Conservation (phyloP, 2,113 vertebrate species). For the Piprites chloris region DNA sequence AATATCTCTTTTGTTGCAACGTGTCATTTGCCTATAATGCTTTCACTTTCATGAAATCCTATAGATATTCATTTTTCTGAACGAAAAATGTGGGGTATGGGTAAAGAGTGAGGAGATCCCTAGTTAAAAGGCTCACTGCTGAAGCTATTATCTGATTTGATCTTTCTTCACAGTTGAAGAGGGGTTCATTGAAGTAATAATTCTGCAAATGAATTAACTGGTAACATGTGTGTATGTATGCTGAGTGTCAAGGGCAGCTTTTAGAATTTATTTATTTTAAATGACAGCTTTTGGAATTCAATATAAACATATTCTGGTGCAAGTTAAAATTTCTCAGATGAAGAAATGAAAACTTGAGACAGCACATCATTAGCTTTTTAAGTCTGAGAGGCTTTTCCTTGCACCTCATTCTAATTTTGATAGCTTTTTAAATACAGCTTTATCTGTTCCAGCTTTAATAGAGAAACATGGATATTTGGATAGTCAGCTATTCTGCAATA, state of each 20-base stretch:
- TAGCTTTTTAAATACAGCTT: background rate
- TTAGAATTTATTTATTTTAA: constrained; percentile 48
- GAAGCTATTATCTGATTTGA: background rate
- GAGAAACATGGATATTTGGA: background rate
- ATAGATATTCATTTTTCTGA: background rate
- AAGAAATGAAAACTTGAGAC: background rate
- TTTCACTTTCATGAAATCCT: background rate
- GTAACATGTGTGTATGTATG: background rate
- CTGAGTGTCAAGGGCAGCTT: constrained; percentile 22
- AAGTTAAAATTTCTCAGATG: constrained; percentile 26
- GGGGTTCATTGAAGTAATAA: background rate
- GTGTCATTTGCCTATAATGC: background rate
- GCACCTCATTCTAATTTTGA: constrained; percentile 30
- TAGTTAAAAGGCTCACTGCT: background rate
- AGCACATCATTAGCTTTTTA: constrained; percentile 25
- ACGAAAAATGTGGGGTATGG: background rate
- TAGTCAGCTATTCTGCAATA: background rate
- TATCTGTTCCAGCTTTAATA: background rate
- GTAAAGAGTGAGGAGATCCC: background rate
- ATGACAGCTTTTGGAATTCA: constrained; percentile 32
- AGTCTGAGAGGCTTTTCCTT: background rate
- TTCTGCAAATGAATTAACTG: constrained; percentile 34
- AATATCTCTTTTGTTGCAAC: background rate
- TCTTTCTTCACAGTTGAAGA: constrained; percentile 8
- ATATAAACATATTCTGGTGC: constrained; percentile 41